Evolutionary conservation across 2,797 vertebrate genomes (phyloP), one percentile per base, ranked within the genome.

Genomic region (Orientallactaga sibirica): DNA sequence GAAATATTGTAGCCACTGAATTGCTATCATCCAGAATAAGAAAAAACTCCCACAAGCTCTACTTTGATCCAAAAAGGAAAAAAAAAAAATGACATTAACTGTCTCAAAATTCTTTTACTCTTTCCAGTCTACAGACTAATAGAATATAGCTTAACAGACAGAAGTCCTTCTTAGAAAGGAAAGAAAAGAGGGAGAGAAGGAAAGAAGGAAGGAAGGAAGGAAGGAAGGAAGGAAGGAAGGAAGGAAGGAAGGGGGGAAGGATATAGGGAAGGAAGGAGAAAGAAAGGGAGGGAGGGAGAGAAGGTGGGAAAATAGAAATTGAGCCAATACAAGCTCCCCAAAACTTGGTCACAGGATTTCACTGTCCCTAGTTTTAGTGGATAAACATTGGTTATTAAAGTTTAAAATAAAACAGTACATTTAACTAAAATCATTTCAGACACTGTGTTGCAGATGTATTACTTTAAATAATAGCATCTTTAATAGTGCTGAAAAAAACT

Each of bases 1-100:
- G 77, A 94, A 95, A 90, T 88, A n/a, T 15, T 33, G 12, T 84
- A 92, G 66, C 3, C 88, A 77, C 68, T 78, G 55, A 88, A 82
- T 61, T 92, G 43, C 29, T n/a, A 86, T 43, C 68, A 73, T 77
- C 19, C 33, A 84, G 55, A 16, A 76, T 29, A 71, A 91, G 52
- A 86, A 88, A 71, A 12, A 75, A 15, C 1, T 33, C 43, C 86
- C 85, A 68, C 80, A 76, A 81, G 22, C 55, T 92, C n/a, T 78
- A 61, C 37, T 43, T 86, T 67, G 12, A 14, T 67, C 83, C 37
- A n/a, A 87, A 87, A 62, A 37, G 7, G 7, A 41, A 76, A 43
- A 14, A 29, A 43, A 11, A 15, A 3, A 64, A 16, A 27, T 86
- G 43, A 52, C 22, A 88, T 90, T 61, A 85, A 75, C 33, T 74